Base-by-base conservation (phyloP, 2,797 vertebrate species). In the Columba guinea region DNA sequence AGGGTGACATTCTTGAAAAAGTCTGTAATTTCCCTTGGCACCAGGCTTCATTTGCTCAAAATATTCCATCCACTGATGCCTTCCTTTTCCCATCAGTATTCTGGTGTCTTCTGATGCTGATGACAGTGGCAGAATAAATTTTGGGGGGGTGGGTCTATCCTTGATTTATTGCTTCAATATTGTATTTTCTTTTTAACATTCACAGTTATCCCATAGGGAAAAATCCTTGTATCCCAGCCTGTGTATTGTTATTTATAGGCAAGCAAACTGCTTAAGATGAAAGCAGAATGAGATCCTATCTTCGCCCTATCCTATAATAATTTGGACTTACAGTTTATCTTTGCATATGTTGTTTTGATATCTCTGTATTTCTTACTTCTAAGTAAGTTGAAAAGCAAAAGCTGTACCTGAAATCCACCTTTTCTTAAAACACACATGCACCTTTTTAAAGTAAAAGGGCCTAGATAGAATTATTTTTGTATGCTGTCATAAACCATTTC, bases 11-110 rank as follows among this genome's bases (percentile, higher is more conserved):
- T 96, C 83, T 74, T 89, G 63, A 58, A 77, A 75, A 95, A 94
- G 35, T 67, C 64, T 95, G 76, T 96, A 93, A 97, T 97, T 97
- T 97, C 97, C 97, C 97, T 94, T 75, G 97, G 63, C 55, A 79
- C 92, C 35, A 55, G 48, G 30, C 30, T 94, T 96, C 84, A 90
- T 96, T 97, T 95, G 10, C 56, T 96, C 90, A 70, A 71, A 93
- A 86, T 90, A 68, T 93, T 94, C 89, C 34, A 75, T 77, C n/a
- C 13, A 4, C 30, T 82, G 69, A 87, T 87, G 27, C 32, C 15
- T 95, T 89, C 63, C 44, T 92, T 89, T 84, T 84, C 78, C 65
- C 67, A 82, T 93, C 83, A 95, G 60, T 63, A 84, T 73, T 95
- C 51, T 89, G 90, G 93, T 27, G 22, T 79, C 73, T 94, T 84